Base-by-base conservation (phyloP, 2,888 invertebrate genomes). In the Melanargia galathea region DNA sequence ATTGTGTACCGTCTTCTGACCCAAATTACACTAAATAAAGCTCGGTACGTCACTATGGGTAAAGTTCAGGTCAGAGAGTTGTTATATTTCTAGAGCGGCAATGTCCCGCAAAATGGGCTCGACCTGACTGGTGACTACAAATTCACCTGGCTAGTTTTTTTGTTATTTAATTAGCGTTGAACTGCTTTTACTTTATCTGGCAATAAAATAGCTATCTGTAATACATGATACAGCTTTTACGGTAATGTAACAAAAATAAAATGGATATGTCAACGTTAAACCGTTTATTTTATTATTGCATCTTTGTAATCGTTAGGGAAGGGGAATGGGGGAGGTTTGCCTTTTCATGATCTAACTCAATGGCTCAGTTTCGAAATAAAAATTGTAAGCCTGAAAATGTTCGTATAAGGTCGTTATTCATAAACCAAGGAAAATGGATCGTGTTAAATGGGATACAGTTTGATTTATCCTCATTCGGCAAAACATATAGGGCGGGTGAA, bases 1-100 rank as follows among this genome's bases (percentile, higher is more conserved):
- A 7, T 7, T 68, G 52, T 51, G 43, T 57, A 59, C 63, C 51
- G 55, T 66, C 35, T 62, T 54, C 48, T 66, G 64, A 62, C 66
- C 64, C 56, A 54, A 62, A 62, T 66, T 60, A 58, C 33, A 30
- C 20, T 35, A 40, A 56, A 52, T 35, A 56, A 46, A 38, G 49
- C 16, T 49, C 20, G 35, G 20, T 57, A 58, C 22, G 24, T 48
- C 40, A 40, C n/a, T 52, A 52, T n/a, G 43, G 43, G 43, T 43
- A 43, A 18, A 43, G 1, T 43, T 43, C 18, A 18, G 2, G 16
- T 8, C 43, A 43, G 13, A 35, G 35, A 35, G 13, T 2, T 2
- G 7, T 43, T 8, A 43, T 40, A 40, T 43, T 43, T 8, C 18
- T 43, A 18, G 43, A 43, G 43, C 16, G 18, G 5, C 43, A 43